A percentile compares a stretch with the other conserved stretches of the same genome.
Evolutionary conservation across 2,888 invertebrate species (phyloP).

Genomic region (Drosophila pseudotalamancana): DNA sequence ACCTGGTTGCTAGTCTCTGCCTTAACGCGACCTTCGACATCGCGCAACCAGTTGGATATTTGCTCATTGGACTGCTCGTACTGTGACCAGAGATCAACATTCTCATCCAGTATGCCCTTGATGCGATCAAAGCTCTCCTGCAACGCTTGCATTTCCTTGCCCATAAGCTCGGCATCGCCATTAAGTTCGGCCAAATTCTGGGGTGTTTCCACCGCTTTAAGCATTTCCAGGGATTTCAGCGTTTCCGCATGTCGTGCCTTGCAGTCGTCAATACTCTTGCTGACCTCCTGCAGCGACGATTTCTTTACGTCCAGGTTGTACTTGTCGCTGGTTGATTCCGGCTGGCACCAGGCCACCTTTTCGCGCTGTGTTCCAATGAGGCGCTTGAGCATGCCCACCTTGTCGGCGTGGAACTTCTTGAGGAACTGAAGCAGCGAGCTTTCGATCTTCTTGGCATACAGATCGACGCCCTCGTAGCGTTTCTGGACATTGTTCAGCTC

Average conservation of each 20-base stretch:
- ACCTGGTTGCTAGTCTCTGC: conserved; percentile 90
- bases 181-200: conserved; percentile 89
- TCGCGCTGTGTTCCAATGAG: conserved; percentile 92
- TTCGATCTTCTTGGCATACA: conserved; percentile 93
- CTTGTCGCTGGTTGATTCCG: conserved; percentile 94
- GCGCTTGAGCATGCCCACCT: conserved; percentile 91
- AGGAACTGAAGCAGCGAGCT: conserved; percentile 91
- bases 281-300: conserved; percentile 91
- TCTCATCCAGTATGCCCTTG: conserved; percentile 88
- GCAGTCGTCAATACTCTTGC: conserved; percentile 90
- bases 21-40: conserved; percentile 90
- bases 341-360: conserved; percentile 95
- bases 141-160: conserved; percentile 89
- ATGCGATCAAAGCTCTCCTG: conserved; percentile 89
- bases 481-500: conserved; percentile 93
- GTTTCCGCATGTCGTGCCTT: conserved; percentile 88
- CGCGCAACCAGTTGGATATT: conserved; percentile 91
- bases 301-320: conserved; percentile 97
- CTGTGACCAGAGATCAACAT: conserved; percentile 91
- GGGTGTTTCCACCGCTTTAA: conserved; percentile 90
- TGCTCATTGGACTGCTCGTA: conserved; percentile 92
- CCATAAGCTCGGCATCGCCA: conserved; percentile 88
- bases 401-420: conserved; percentile 94
- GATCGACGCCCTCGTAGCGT: conserved; percentile 90
- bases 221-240: conserved; percentile 88